Base-by-base conservation (phyloP, 1,140 invertebrate genomes). In the Drosophila jambulina region DNA sequence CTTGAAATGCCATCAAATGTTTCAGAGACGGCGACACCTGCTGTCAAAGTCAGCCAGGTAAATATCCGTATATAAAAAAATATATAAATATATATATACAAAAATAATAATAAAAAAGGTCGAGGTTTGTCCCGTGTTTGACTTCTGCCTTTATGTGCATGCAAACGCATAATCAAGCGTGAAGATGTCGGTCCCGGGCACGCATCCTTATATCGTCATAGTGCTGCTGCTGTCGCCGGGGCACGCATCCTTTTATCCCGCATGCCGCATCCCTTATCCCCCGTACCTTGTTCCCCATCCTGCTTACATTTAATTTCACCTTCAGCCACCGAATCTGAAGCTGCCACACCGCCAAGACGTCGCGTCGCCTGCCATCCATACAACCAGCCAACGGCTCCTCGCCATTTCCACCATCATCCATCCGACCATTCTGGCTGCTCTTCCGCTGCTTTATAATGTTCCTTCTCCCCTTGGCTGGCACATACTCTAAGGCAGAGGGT, bases 251-350 rank as follows among this genome's bases (percentile, higher is more conserved):
- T 56, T 56, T 56, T 56, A 56, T 56, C 27, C 49, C n/a, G n/a
- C n/a, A n/a, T n/a, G n/a, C n/a, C n/a, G n/a, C n/a, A n/a, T n/a
- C 45, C 75, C 65, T 72, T 45, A 13, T 45, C 42, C 42, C 19
- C 9, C 3, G 19, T 43, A 13, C 62, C 69, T 23, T 54, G 17
- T 21, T 1, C 45, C 76, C 72, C 71, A 38, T 71, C 57, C 72
- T 83, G 83, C 84, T 88, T 84, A 88, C 85, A 90, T 88, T 88
- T 90, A 90, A 90, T 90, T 88, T 90, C 74, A 90, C 84, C 84
- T 88, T 84, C 67, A 86, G 78, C 79, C 67, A 36, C 48, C 38
- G 40, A 68, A 68, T 54, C 63, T 36, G 63, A 56, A 68, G 54
- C 40, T 67, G 78, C 64, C 51, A 71, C 78, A 56, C 78, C 81